phyloP scores from a whole-genome alignment of 2,113 vertebrate species.

The Hassar affinis region DNA sequence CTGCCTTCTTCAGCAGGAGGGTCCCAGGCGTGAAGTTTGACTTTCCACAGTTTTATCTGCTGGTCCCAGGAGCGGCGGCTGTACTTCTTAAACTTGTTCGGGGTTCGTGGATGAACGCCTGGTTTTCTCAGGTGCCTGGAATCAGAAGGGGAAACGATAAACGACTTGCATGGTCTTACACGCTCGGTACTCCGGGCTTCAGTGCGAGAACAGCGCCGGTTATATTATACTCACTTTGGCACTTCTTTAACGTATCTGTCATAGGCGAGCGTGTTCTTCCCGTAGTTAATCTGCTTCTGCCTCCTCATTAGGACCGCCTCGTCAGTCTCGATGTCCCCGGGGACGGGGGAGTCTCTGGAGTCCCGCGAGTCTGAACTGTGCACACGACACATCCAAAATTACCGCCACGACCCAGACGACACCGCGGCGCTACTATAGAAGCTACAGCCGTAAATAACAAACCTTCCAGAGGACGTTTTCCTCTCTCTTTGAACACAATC shows the following conservation, averaged over 20 bases:
- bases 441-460: background rate
- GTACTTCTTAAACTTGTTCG: conserved; percentile 97
- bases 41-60: conserved; percentile 94
- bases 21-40: conserved; percentile 93
- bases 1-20: conserved; percentile 76
- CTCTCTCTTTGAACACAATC: conserved; percentile 81
- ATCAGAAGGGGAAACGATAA: background rate
- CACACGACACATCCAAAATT: background rate
- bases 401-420: background rate
- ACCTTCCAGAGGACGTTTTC: conserved; percentile 88
- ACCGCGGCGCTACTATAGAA: background rate
- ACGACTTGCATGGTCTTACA: no score
- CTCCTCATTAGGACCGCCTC: conserved; percentile 85
- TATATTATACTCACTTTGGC: conserved; percentile 77
- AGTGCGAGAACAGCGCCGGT: background rate
- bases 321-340: conserved; percentile 86
- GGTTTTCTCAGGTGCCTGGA: conserved; percentile 83
- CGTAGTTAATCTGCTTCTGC: conserved; percentile 97
- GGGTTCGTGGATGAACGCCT: conserved; percentile 89
- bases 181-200: background rate
- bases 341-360: conserved; percentile 78
- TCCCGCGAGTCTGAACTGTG: conserved; percentile 89
- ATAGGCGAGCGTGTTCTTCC: conserved; percentile 94
- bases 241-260: conserved; percentile 90
- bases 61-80: conserved; percentile 98